Percentiles rank a stretch among this genome's conserved stretches.
These are phyloP conservation scores for Abscondita cerata DNA, from an alignment of 2,888 invertebrate genomes.

Conservation along the genomic window DNA sequence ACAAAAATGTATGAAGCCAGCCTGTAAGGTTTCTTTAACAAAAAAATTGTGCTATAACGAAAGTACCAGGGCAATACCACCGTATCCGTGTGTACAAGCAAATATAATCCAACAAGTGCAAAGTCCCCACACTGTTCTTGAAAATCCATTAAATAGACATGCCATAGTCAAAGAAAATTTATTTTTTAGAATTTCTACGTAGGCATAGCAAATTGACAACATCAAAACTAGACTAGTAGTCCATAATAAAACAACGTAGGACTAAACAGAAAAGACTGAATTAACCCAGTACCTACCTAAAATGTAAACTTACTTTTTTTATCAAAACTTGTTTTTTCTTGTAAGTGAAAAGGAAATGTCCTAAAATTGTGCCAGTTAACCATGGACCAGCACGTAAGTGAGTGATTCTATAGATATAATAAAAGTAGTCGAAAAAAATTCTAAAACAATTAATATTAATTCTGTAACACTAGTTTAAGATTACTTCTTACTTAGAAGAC, in stretches of 20 bases:
- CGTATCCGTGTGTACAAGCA: slow-evolving; percentile 38
- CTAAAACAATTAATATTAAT: too few species aligned
- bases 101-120: slow-evolving; percentile 41
- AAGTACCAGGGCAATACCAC: slow-evolving; percentile 27
- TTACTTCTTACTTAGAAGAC: too few species aligned
- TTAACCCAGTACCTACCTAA: neutral
- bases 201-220: slow-evolving; percentile 24
- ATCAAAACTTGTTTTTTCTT: slow-evolving; percentile 37
- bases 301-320: slow-evolving; percentile 38
- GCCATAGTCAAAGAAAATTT: slow-evolving; percentile 19
- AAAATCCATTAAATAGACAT: slow-evolving; percentile 35
- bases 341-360: slow-evolving; percentile 38
- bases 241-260: slow-evolving; percentile 34
- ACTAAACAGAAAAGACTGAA: slow-evolving; percentile 28
- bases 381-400: slow-evolving; percentile 41
- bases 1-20: slow-evolving; percentile 63
- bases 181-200: slow-evolving; percentile 26
- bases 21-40: too few species aligned
- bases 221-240: slow-evolving; percentile 23
- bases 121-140: slow-evolving; percentile 35
- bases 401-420: slow-evolving; percentile 37
- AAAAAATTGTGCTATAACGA: too few species aligned
- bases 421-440: slow-evolving; percentile 20
- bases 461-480: too few species aligned
- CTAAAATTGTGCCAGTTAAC: slow-evolving; percentile 41